Base-by-base conservation (phyloP, 2,888 invertebrate species). In the Phymatocera aterrima region DNA sequence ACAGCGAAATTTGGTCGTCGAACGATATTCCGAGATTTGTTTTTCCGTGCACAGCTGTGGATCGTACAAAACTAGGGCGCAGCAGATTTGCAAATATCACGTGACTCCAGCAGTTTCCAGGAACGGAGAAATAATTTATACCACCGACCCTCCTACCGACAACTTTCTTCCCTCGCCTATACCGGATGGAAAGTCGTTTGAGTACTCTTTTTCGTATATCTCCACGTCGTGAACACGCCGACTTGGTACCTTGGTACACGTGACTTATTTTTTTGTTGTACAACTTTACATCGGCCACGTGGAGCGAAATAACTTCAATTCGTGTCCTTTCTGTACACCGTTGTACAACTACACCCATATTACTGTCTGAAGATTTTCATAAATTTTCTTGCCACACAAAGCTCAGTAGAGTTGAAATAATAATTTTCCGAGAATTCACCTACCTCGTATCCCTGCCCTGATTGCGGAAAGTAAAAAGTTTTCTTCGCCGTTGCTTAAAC, bases 231-330 rank as follows among this genome's bases (percentile, higher is more conserved):
- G 64, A 64, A 64, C 28, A 68, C 5, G 6, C 28, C 15, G 68
- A 46, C 68, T 43, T 46, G 68, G 68, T 68, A 28, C 15, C 43
- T 46, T 28, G 68, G n/a, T n/a, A 68, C 68, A 34, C 18, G 72
- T 48, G 48, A 72, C 31, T 72, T 72, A 72, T 34, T 72, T 72
- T 51, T 72, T n/a, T n/a, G n/a, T n/a, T 72, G 72, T 34, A 18
- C 18, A 10, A 21, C 51, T n/a, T 48, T 51, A 51, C 34, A 28
- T 15, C 48, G 72, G 5, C 21, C 48, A 37, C 12, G 48, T 34
- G 31, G 51, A 34, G 18, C n/a, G 24, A 28, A 46, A 68, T 68
- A 37, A 18, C 37, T 64, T 64, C 34, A 37, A 37, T 34, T 10
- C 37, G 3, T 10, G 8, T 37, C n/a, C n/a, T 64, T 64, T 37